Evolutionary conservation across 2,888 invertebrate species (phyloP).

Genomic region (Mycogona germanica): DNA sequence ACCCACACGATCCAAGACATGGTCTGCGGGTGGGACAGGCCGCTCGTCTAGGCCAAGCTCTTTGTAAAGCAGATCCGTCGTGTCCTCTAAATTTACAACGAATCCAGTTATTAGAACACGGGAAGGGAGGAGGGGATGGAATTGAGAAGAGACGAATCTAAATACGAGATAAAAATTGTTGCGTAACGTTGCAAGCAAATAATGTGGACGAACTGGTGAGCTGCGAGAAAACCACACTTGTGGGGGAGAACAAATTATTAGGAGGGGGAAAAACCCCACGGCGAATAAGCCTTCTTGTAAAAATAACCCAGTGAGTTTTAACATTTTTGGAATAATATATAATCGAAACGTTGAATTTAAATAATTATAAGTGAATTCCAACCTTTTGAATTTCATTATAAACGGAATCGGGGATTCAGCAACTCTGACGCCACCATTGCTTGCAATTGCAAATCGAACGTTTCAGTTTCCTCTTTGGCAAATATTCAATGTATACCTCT

Average conservation of each 20-base stretch:
- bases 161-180: neutral
- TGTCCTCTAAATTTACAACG: constrained; percentile 38
- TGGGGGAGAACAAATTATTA: neutral
- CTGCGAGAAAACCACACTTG: neutral
- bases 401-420: too few relatives aligned
- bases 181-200: neutral
- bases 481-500: constrained; percentile 38
- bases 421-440: too few relatives aligned
- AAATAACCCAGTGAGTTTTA: too few relatives aligned
- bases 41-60: constrained; percentile 15
- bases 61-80: constrained; percentile 44
- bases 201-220: neutral
- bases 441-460: neutral
- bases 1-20: too few relatives aligned
- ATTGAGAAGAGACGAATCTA: neutral
- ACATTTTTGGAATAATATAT: too few relatives aligned
- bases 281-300: too few relatives aligned
- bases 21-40: too few relatives aligned
- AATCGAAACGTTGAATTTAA: too few relatives aligned
- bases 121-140: neutral
- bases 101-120: neutral
- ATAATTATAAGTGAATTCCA: too few relatives aligned
- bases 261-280: too few relatives aligned
- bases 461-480: neutral
- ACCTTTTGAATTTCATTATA: too few relatives aligned